Percentiles rank a stretch among this genome's conserved stretches.
These are phyloP conservation scores for Cosmopolites sordidus DNA, from an alignment of 2,888 invertebrate genomes.

Conservation along the genomic window DNA sequence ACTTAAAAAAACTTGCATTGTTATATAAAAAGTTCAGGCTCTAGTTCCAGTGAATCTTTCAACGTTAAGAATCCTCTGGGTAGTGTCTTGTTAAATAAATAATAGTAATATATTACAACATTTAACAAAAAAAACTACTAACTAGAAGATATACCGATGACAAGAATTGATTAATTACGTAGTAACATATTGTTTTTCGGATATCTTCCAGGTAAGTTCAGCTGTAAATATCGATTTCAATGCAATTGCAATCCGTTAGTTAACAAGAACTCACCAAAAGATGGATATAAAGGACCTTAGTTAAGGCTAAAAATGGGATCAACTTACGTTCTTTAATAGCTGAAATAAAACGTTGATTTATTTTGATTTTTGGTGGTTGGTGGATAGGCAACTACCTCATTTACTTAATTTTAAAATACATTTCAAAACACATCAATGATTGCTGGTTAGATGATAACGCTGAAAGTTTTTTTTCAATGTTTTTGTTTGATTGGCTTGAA, in stretches of 20 bases:
- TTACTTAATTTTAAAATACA: background rate
- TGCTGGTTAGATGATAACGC: too few relatives aligned
- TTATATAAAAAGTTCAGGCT: constrained; percentile 3
- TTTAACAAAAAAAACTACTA: background rate
- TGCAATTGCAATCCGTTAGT: constrained; percentile 7
- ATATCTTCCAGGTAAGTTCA: background rate
- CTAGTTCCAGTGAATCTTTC: background rate
- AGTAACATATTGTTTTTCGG: too few relatives aligned
- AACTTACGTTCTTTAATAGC: constrained; percentile 25
- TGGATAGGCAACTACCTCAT: constrained; percentile 18
- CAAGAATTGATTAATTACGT: too few relatives aligned
- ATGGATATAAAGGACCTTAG: constrained; percentile 8
- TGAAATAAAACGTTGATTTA: constrained; percentile 17
- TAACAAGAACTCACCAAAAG: constrained; percentile 20
- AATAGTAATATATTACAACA: background rate
- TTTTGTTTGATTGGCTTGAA: too few relatives aligned
- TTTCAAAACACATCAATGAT: too few relatives aligned
- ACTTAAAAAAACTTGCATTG: background rate
- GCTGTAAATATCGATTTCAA: background rate
- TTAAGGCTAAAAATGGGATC: constrained; percentile 4
- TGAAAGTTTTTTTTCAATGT: too few relatives aligned
- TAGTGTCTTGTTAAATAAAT: constrained; percentile 10
- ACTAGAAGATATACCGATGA: background rate
- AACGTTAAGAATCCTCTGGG: constrained; percentile 8
- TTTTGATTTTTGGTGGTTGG: background rate